These are phyloP conservation scores for Acrobasis consociella DNA, from an alignment of 2,888 invertebrate species.

Conservation along the genomic window DNA sequence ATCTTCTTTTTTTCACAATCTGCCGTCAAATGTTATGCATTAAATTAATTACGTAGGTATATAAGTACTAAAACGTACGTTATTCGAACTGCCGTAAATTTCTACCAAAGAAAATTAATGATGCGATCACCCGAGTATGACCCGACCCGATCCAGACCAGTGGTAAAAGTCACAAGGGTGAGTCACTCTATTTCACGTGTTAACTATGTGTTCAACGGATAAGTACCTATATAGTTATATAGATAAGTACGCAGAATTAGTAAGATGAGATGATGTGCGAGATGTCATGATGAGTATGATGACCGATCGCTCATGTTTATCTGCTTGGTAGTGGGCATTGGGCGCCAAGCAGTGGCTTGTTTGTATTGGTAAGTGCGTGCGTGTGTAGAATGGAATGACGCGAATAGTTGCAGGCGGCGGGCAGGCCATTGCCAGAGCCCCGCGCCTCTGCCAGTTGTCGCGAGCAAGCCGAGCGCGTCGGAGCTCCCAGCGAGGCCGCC, in stretches of 20 bases:
- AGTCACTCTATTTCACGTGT: constrained; percentile 8
- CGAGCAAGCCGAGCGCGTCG: constrained; percentile 63
- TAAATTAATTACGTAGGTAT: no score
- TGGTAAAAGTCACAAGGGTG: constrained; percentile 10
- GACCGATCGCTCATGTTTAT: constrained; percentile 54
- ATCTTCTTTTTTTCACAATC: no score
- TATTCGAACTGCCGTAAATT: no score
- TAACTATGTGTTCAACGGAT: constrained; percentile 27
- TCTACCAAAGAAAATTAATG: background rate
- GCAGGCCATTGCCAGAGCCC: constrained; percentile 15
- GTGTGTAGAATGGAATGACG: constrained; percentile 74
- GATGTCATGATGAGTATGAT: constrained; percentile 36
- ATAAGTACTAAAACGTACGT: no score
- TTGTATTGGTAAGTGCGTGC: constrained; percentile 75
- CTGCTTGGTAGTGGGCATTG: constrained; percentile 45
- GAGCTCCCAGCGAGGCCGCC: constrained; percentile 74
- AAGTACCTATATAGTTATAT: constrained; percentile 35
- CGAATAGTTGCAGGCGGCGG: constrained; percentile 70
- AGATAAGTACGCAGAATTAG: constrained; percentile 26
- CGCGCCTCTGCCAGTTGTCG: constrained; percentile 63
- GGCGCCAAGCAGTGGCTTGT: constrained; percentile 53
- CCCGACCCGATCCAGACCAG: no score
- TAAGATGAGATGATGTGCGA: constrained; percentile 40
- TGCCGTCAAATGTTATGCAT: no score
- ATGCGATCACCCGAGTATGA: constrained; percentile 4